Evolutionary conservation across 2,797 vertebrate species (phyloP).

Genomic region (Rhabdophis nuchalis): DNA sequence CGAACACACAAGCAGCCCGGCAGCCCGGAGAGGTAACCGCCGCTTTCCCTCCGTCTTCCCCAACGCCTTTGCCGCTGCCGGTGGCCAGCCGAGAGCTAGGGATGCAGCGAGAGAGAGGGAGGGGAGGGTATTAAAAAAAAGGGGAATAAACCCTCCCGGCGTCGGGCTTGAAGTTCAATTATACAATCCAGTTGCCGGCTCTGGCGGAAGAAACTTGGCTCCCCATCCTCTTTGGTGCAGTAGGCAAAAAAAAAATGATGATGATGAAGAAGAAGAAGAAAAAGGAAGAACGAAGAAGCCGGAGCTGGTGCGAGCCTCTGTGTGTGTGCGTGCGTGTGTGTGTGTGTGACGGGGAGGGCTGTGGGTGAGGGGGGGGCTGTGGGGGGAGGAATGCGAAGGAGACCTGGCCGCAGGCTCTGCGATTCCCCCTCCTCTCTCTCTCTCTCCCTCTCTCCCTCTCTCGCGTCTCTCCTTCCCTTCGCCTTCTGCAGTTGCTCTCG

Average conservation of each 20-base stretch:
- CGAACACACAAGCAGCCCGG: not conserved
- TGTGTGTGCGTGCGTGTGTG: not conserved
- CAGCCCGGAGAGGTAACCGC: not conserved
- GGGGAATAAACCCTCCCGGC: not conserved
- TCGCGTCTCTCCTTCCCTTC: conserved; percentile 44
- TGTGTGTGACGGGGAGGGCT: no score
- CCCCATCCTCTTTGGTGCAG: conserved; percentile 66
- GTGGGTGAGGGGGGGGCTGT: no score
- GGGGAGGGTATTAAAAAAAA: no score
- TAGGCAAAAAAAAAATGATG: conserved; percentile 39
- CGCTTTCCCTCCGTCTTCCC: not conserved
- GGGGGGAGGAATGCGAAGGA: not conserved
- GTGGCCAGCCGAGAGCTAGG: conserved; percentile 2
- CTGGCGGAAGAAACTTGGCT: conserved; percentile 63
- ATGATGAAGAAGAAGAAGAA: no score
- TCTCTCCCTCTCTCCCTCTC: no score
- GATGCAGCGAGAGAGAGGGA: not conserved
- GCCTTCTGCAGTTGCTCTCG: conserved; percentile 44
- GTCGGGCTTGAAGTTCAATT: conserved; percentile 9
- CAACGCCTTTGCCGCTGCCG: not conserved
- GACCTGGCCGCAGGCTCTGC: conserved; percentile 35
- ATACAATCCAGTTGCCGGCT: conserved; percentile 47
- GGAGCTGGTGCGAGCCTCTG: no score
- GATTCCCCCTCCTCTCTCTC: conserved; percentile 25
- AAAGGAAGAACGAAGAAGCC: no score